These are phyloP conservation scores for Cosmorhoe ocellata DNA, from an alignment of 2,888 invertebrate genomes.

Conservation along the genomic window DNA sequence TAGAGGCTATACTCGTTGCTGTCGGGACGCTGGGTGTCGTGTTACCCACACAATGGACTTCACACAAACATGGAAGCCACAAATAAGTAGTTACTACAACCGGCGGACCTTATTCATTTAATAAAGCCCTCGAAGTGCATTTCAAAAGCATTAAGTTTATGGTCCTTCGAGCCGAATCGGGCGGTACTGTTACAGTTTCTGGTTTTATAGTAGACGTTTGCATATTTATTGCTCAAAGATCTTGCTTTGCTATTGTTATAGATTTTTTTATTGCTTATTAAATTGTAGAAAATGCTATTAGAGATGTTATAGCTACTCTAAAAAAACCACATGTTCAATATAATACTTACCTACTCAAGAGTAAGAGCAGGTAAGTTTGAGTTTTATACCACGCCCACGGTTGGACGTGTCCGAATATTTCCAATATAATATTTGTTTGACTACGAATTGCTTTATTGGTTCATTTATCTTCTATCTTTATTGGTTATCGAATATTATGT, in stretches of 20 bases:
- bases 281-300: not conserved
- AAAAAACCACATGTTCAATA: not conserved
- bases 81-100: conserved; percentile 29
- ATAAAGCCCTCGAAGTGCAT: conserved; percentile 28
- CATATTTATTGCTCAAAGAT: conserved; percentile 15
- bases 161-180: conserved; percentile 33
- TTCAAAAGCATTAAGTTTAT: conserved; percentile 31
- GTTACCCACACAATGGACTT: conserved; percentile 58
- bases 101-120: conserved; percentile 24
- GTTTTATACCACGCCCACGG: conserved; percentile 11
- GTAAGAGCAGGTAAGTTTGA: not conserved
- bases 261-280: conserved; percentile 12
- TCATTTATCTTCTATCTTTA: conserved; percentile 5
- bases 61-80: conserved; percentile 45
- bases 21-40: conserved; percentile 48
- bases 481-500: not conserved
- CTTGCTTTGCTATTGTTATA: conserved; percentile 10
- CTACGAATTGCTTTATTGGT: conserved; percentile 6
- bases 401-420: conserved; percentile 13
- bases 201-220: conserved; percentile 15
- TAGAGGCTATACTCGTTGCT: conserved; percentile 2
- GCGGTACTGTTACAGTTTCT: conserved; percentile 15
- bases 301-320: not conserved
- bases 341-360: not conserved
- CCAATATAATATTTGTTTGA: not conserved